phyloP scores from a whole-genome alignment of 2,797 vertebrate species.

The Paguma larvata region DNA sequence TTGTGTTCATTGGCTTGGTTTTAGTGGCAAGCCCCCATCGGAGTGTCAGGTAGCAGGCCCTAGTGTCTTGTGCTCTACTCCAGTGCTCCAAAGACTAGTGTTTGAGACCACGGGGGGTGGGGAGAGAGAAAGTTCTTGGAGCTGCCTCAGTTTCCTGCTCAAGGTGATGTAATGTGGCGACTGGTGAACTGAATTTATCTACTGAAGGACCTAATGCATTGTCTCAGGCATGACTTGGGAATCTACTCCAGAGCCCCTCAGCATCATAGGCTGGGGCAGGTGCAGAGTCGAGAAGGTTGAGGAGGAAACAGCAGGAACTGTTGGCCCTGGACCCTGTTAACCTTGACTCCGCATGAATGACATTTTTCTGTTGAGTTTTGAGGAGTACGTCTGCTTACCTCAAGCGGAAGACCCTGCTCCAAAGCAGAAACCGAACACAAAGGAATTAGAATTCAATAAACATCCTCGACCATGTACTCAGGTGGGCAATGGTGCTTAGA shows the following conservation, averaged over 20 bases:
- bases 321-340: background rate
- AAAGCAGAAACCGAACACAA: slow-evolving; percentile 27
- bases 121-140: background rate
- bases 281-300: background rate
- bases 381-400: background rate
- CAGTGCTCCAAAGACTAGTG: background rate
- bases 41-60: background rate
- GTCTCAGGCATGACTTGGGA: background rate
- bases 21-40: background rate
- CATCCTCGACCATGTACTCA: background rate
- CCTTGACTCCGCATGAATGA: background rate
- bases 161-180: background rate
- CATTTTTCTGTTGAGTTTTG: slow-evolving; percentile 12
- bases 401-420: background rate
- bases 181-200: background rate
- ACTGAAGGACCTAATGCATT: background rate
- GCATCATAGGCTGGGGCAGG: background rate
- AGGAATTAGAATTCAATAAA: background rate
- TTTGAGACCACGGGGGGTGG: background rate
- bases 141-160: background rate
- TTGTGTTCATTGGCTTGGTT: background rate
- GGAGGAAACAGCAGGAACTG: background rate
- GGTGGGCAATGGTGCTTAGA: background rate
- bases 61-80: background rate
- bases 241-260: background rate